Evolutionary conservation across 2,888 invertebrate genomes (phyloP).

Genomic region (Beris chalybata): DNA sequence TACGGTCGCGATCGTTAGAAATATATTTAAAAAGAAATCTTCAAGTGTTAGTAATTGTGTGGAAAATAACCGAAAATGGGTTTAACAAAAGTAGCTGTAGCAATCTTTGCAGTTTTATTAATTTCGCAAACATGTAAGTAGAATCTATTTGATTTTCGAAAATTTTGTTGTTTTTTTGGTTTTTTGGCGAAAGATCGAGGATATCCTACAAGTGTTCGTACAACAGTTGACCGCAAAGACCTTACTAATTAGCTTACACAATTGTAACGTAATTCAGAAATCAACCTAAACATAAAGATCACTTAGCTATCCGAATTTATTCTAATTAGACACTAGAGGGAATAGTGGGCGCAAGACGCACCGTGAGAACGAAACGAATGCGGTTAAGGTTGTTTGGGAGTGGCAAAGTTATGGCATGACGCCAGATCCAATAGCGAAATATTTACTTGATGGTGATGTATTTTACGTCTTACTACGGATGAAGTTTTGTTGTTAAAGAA

Average conservation of each 20-base stretch:
- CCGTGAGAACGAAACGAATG: too few species aligned
- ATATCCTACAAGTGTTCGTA: background rate
- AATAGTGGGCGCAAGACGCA: too few species aligned
- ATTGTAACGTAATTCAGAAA: too few species aligned
- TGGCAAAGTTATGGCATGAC: too few species aligned
- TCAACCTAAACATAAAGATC: too few species aligned
- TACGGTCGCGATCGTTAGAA: constrained; percentile 18
- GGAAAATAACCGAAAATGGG: constrained; percentile 6
- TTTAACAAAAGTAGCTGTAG: constrained; percentile 6
- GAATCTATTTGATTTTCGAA: background rate
- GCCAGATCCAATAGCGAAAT: too few species aligned
- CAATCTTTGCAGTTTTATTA: constrained; percentile 7
- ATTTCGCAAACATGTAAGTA: constrained; percentile 27
- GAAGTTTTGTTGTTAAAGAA: too few species aligned
- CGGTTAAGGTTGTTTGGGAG: too few species aligned
- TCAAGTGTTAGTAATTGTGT: background rate
- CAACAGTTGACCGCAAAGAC: background rate
- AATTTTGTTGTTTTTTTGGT: background rate
- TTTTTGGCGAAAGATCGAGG: background rate
- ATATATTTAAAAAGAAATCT: constrained; percentile 8
- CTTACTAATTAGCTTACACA: background rate
- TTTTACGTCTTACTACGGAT: too few species aligned
- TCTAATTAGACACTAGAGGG: too few species aligned
- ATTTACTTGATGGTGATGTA: too few species aligned
- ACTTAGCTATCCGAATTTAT: too few species aligned